Conservation (phyloP, 2,888 invertebrate genomes). For the Rambutsinella grinnellia region DNA sequence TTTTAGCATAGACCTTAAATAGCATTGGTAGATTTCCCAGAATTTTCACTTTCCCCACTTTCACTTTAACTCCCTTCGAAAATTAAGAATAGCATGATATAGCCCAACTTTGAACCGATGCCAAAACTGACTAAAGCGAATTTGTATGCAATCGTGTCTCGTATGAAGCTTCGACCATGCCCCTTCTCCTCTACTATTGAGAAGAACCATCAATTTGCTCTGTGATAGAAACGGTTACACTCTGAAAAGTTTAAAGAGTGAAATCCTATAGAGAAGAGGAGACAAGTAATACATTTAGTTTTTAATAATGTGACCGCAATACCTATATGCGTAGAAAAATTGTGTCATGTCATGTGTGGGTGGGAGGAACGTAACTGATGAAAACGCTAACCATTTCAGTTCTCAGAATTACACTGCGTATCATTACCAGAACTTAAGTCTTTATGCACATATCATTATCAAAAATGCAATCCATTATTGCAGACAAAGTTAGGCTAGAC, state of each 20-base stretch:
- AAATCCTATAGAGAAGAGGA: not conserved
- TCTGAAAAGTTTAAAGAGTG: not conserved
- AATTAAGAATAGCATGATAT: not conserved
- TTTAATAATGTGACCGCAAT: not conserved
- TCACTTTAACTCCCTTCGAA: not conserved
- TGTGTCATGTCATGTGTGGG: constrained; percentile 3
- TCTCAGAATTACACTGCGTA: not conserved
- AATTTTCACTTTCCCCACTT: constrained; percentile 6
- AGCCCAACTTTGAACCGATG: constrained; percentile 31
- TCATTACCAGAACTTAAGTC: not conserved
- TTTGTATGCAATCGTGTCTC: too few relatives aligned
- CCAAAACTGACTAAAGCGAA: constrained; percentile 37
- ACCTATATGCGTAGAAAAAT: too few relatives aligned
- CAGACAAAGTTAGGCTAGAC: too few relatives aligned
- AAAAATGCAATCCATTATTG: too few relatives aligned
- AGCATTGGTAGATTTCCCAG: constrained; percentile 3
- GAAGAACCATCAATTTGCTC: too few relatives aligned
- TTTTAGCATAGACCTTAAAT: not conserved
- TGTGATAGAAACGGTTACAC: not conserved
- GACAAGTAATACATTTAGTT: not conserved
- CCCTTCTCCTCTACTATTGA: too few relatives aligned
- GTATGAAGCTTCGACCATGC: too few relatives aligned
- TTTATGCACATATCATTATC: too few relatives aligned
- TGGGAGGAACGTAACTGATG: not conserved
- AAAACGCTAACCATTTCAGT: not conserved